Conservation (phyloP, 2,113 vertebrate species). For the Geococcyx californianus region DNA sequence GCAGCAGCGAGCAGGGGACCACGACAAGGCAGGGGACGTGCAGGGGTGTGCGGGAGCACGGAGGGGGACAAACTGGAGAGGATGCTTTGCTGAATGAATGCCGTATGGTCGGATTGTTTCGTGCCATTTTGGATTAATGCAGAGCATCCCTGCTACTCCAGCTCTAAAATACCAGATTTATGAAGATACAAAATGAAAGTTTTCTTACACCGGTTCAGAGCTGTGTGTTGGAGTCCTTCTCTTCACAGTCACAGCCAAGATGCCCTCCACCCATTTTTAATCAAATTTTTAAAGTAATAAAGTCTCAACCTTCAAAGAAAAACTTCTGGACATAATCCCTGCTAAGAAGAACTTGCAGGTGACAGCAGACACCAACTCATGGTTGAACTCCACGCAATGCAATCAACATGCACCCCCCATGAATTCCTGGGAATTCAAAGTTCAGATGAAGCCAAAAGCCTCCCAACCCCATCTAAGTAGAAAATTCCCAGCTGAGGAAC, state of each 20-base stretch:
- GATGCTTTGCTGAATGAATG: not conserved
- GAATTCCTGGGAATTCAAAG: not conserved
- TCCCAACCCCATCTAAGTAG: not conserved
- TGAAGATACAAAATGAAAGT: not conserved
- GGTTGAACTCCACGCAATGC: rapidly evolving
- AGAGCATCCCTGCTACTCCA: not conserved
- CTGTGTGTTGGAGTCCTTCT: not conserved
- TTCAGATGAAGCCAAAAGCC: not conserved
- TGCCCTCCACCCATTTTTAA: not conserved
- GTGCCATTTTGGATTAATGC: not conserved
- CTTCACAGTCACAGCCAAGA: not conserved
- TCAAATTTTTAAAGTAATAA: not conserved
- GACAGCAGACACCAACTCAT: not conserved
- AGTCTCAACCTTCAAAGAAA: not conserved
- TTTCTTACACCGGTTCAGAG: not conserved
- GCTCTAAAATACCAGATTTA: not conserved
- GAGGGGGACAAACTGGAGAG: not conserved
- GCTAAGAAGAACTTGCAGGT: not conserved
- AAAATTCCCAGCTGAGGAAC: not conserved
- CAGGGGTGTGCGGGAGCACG: not conserved
- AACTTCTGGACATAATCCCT: not conserved
- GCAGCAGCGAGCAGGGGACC: not conserved
- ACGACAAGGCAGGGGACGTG: not conserved
- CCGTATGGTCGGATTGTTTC: not conserved
- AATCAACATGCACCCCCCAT: not conserved